Conservation (phyloP, 2,113 vertebrate genomes). For the Pomatostomus ruficeps region DNA sequence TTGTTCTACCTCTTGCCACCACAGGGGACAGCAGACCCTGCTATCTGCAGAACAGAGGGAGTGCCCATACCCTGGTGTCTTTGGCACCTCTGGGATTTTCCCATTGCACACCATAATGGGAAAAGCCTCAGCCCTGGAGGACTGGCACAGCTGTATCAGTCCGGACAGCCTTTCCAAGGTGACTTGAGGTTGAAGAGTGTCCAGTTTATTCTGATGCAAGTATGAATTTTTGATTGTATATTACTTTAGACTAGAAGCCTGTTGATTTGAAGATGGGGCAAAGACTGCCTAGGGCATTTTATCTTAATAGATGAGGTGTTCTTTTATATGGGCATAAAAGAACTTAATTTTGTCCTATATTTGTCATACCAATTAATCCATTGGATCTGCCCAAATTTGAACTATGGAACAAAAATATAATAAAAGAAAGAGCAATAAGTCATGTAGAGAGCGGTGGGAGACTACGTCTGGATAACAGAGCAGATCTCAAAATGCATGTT, state of each 20-base stretch:
- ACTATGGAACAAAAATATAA: neutral
- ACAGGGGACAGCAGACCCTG: neutral
- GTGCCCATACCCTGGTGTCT: too few species aligned
- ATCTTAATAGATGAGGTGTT: neutral
- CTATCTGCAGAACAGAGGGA: neutral
- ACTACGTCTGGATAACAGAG: neutral
- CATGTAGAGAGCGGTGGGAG: neutral
- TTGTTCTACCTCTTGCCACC: neutral
- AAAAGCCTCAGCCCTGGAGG: neutral
- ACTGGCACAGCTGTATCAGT: neutral
- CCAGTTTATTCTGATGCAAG: neutral
- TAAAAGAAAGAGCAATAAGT: neutral
- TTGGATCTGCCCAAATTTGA: neutral
- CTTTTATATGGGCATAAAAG: neutral
- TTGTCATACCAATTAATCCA: neutral
- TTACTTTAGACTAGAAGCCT: neutral
- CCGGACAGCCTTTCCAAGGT: neutral
- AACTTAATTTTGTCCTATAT: neutral
- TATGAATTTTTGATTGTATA: neutral
- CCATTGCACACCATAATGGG: accelerated
- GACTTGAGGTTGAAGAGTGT: neutral
- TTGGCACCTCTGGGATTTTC: neutral
- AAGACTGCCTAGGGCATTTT: neutral
- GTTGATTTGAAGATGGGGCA: neutral
- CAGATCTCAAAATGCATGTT: neutral